Percentiles rank a stretch among this genome's conserved stretches.
These are phyloP conservation scores for Lota lota DNA, from an alignment of 2,113 vertebrate genomes.

Conservation along the genomic window DNA sequence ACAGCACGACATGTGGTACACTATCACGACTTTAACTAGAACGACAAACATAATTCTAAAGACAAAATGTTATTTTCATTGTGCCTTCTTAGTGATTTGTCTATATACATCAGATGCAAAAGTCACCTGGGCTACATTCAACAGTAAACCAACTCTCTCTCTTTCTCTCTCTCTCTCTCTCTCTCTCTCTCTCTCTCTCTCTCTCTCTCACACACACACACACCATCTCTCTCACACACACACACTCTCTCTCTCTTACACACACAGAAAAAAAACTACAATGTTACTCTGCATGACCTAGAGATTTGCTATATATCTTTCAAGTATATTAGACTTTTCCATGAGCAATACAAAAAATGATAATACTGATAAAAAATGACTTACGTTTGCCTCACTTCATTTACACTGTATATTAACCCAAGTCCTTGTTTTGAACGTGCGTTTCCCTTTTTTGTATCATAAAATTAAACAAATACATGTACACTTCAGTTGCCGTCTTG, in stretches of 20 bases:
- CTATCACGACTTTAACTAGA: slow-evolving; percentile 61
- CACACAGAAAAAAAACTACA: slow-evolving; percentile 52
- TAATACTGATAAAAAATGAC: slow-evolving; percentile 49
- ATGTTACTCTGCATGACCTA: slow-evolving; percentile 55
- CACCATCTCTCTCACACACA: slow-evolving; percentile 26
- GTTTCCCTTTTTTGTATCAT: slow-evolving; percentile 63
- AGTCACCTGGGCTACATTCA: slow-evolving; percentile 72
- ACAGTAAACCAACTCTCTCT: slow-evolving; percentile 62
- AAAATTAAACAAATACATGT: slow-evolving; percentile 66
- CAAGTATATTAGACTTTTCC: slow-evolving; percentile 73
- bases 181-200: neutral
- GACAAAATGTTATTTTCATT: slow-evolving; percentile 59
- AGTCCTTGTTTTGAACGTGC: slow-evolving; percentile 60
- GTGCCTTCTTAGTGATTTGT: slow-evolving; percentile 72
- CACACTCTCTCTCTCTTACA: slow-evolving; percentile 9
- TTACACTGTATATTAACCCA: slow-evolving; percentile 50
- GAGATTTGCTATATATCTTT: slow-evolving; percentile 67
- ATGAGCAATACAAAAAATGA: slow-evolving; percentile 48
- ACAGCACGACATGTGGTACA: slow-evolving; percentile 70
- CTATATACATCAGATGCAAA: slow-evolving; percentile 68
- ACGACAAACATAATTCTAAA: slow-evolving; percentile 53
- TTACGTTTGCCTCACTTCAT: slow-evolving; percentile 46
- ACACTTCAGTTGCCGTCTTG: slow-evolving; percentile 66
- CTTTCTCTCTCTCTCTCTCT: neutral
- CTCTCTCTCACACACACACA: slow-evolving; percentile 34